Evolutionary conservation across 2,888 invertebrate genomes (phyloP).

Genomic region (Andrena chrysosceles): DNA sequence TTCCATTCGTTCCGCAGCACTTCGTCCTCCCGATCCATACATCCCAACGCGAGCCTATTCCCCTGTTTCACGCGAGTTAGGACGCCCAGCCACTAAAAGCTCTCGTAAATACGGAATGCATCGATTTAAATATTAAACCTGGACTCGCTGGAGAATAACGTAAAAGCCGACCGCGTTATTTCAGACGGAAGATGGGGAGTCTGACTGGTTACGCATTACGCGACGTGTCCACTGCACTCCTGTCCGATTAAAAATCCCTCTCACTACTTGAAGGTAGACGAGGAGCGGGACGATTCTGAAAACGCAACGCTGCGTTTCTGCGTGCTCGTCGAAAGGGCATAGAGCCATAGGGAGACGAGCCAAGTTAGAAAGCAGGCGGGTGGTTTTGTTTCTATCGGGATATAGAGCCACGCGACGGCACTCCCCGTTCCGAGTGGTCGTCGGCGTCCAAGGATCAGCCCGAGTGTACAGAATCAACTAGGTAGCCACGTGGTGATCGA

Average conservation of each 20-base stretch:
- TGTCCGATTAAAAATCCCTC: conserved; percentile 13
- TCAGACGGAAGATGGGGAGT: background rate
- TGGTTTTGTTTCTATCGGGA: conserved; percentile 11
- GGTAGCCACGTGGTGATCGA: conserved; percentile 62
- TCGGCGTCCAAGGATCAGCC: conserved; percentile 36
- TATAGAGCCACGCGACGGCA: background rate
- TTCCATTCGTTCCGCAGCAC: background rate
- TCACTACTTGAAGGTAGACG: background rate
- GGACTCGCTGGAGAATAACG: background rate
- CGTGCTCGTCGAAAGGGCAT: too few species aligned
- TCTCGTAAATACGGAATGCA: conserved; percentile 27
- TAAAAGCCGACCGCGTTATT: background rate
- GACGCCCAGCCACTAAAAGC: conserved; percentile 22
- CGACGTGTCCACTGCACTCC: background rate
- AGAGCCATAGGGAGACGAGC: too few species aligned
- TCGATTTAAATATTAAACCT: conserved; percentile 35
- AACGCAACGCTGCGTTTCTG: background rate
- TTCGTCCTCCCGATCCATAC: background rate
- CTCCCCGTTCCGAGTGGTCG: conserved; percentile 22
- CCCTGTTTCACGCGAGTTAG: conserved; percentile 5
- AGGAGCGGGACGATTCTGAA: background rate
- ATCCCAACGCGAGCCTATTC: background rate
- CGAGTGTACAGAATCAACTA: conserved; percentile 50
- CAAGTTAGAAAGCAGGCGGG: background rate
- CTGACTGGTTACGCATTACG: conserved; percentile 17